Conservation (phyloP, 1,140 invertebrate genomes). For the Eriocheir sinensis region DNA sequence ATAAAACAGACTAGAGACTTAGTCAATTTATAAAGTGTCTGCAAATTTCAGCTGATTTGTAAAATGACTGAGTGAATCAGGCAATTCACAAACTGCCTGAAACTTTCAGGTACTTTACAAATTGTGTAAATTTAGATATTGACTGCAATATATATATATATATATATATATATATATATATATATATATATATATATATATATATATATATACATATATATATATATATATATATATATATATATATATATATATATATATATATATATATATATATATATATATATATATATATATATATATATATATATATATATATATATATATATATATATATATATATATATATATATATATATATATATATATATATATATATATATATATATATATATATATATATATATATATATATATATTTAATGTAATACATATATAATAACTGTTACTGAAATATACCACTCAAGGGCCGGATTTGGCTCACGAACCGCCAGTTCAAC, state of each 20-base stretch:
- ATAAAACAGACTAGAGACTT: background rate
- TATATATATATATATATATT: slow-evolving; percentile 47
- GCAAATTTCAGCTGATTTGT: slow-evolving; percentile 45
- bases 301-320: slow-evolving; percentile 45
- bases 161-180: slow-evolving; percentile 62
- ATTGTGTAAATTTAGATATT: slow-evolving; percentile 17
- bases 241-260: slow-evolving; percentile 51
- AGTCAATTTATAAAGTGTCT: slow-evolving; percentile 37
- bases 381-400: slow-evolving; percentile 51
- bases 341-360: slow-evolving; percentile 35
- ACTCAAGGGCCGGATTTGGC: too few relatives aligned
- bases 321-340: slow-evolving; percentile 46
- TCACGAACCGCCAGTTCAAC: too few relatives aligned
- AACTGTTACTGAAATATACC: too few relatives aligned
- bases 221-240: slow-evolving; percentile 53
- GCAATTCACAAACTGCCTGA: slow-evolving; percentile 17
- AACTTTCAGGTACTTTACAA: background rate
- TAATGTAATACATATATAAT: background rate
- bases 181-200: slow-evolving; percentile 63
- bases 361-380: slow-evolving; percentile 38
- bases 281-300: slow-evolving; percentile 44
- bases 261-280: slow-evolving; percentile 43
- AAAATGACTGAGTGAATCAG: slow-evolving; percentile 35
- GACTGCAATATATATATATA: slow-evolving; percentile 36
- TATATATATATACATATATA: slow-evolving; percentile 49